phyloP scores from a whole-genome alignment of 2,888 invertebrate genomes.

The Xanthia icteritia region DNA sequence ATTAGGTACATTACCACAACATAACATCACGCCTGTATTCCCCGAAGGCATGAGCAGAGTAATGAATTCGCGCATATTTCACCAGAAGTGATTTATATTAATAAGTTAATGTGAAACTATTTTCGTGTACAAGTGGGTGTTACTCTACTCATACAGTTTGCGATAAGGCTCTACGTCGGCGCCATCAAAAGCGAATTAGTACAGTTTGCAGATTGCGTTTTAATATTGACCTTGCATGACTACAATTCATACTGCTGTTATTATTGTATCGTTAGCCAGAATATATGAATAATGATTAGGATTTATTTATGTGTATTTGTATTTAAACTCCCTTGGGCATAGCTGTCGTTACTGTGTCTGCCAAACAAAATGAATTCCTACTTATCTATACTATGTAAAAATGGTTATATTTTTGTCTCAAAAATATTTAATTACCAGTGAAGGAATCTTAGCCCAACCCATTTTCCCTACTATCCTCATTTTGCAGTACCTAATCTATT shows the following conservation, averaged over 20 bases:
- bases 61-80: background rate
- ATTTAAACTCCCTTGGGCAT: background rate
- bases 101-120: background rate
- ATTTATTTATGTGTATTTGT: slow-evolving; percentile 3
- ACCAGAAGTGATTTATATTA: background rate
- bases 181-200: slow-evolving; percentile 17
- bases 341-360: background rate
- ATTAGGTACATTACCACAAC: no score
- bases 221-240: slow-evolving; percentile 15
- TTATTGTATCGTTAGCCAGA: background rate
- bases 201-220: slow-evolving; percentile 30
- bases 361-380: background rate
- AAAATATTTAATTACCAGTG: no score
- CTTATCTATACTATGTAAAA: no score
- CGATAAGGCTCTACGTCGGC: background rate
- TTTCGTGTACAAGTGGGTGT: background rate
- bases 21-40: background rate
- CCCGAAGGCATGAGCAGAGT: background rate
- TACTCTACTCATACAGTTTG: background rate
- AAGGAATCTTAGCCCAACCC: no score
- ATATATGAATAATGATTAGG: slow-evolving; percentile 18
- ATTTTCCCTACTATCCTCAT: no score
- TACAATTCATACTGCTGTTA: background rate
- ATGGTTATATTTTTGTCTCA: background rate
- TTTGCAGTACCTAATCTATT: no score